Evolutionary conservation across 2,797 vertebrate genomes (phyloP).

Genomic region (Neosilurus mollespiculum): DNA sequence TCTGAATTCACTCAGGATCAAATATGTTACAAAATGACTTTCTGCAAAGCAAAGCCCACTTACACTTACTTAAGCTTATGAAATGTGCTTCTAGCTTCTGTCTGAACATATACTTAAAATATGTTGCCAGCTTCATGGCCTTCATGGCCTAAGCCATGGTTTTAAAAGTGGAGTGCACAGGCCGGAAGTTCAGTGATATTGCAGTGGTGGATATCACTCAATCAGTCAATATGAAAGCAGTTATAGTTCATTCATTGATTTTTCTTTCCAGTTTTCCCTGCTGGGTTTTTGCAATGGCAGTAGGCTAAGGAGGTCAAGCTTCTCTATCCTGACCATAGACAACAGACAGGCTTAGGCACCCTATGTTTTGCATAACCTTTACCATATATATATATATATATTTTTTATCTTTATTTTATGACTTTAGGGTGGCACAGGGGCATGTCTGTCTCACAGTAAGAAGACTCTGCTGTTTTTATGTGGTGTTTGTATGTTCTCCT

Average conservation of each 20-base stretch:
- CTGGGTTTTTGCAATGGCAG: not conserved
- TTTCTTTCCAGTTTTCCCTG: not conserved
- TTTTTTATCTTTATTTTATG: too few species aligned
- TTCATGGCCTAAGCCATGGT: not conserved
- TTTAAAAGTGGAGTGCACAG: slow-evolving; percentile 4
- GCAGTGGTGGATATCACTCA: not conserved
- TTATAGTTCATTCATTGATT: slow-evolving; percentile 17
- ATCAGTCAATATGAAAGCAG: not conserved
- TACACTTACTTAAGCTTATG: slow-evolving; percentile 1
- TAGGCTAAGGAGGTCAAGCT: not conserved
- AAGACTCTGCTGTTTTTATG: too few species aligned
- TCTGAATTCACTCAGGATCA: not conserved
- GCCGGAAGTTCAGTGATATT: slow-evolving; percentile 1
- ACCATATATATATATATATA: too few species aligned
- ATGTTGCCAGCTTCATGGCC: not conserved
- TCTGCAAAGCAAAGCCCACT: not conserved
- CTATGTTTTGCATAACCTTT: too few species aligned
- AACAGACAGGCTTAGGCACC: too few species aligned
- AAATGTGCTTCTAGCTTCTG: not conserved
- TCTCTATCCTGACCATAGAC: not conserved
- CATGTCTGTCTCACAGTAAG: too few species aligned
- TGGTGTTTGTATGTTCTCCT: too few species aligned
- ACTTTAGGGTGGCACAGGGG: too few species aligned
- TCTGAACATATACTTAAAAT: not conserved
- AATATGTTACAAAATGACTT: not conserved